Evolutionary conservation across 2,797 vertebrate genomes (phyloP).

Genomic region (Melanogrammus aeglefinus): DNA sequence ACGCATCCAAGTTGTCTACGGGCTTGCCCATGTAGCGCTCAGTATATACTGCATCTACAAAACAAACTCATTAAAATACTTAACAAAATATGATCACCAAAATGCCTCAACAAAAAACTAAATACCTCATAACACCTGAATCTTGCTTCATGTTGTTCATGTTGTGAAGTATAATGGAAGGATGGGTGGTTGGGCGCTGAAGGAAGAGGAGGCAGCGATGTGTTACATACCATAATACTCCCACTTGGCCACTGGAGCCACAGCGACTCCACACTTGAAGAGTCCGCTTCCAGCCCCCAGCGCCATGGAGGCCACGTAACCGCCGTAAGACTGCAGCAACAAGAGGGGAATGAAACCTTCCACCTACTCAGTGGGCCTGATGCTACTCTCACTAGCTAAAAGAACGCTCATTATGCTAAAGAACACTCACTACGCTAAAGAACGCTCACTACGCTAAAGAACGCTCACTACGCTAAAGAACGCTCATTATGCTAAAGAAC

Average conservation of each 20-base stretch:
- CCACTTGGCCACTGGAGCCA: constrained; percentile 96
- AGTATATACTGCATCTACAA: constrained; percentile 92
- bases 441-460: too few species aligned
- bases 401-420: too few species aligned
- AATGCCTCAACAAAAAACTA: background rate
- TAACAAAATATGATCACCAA: too few species aligned
- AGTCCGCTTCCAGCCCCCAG: constrained; percentile 89
- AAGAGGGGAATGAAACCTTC: constrained; percentile 2
- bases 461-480: too few species aligned
- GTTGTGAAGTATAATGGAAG: background rate
- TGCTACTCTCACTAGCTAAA: too few species aligned
- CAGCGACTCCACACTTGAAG: constrained; percentile 96
- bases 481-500: too few species aligned
- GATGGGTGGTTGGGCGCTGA: background rate
- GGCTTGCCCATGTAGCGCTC: constrained; percentile 96
- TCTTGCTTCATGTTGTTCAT: background rate
- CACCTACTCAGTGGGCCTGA: background rate
- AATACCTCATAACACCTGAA: background rate
- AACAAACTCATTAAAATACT: constrained; percentile 7
- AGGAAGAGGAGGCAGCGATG: background rate
- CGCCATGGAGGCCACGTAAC: constrained; percentile 95
- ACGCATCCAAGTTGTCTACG: constrained; percentile 82
- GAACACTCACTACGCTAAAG: too few species aligned
- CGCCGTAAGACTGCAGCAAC: constrained; percentile 89
- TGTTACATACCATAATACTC: constrained; percentile 91